These are phyloP conservation scores for Tuberolachnus salignus DNA, from an alignment of 2,888 invertebrate genomes.

Conservation along the genomic window DNA sequence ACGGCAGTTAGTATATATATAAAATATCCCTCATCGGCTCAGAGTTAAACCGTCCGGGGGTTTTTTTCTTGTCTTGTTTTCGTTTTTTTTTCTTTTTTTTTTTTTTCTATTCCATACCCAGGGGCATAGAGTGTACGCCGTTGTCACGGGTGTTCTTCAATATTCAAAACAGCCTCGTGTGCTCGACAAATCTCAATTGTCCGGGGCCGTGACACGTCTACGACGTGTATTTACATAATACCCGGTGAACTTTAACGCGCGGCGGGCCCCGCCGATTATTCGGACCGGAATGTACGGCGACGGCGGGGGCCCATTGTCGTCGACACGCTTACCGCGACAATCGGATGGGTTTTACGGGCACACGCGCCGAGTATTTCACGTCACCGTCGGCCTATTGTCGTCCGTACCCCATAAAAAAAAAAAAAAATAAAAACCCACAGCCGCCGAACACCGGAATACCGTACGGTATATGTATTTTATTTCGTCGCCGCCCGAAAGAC, in stretches of 20 bases:
- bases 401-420: not conserved
- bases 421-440: not conserved
- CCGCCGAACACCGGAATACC: too few species aligned
- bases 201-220: not conserved
- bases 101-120: too few species aligned
- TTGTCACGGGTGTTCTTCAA: not conserved
- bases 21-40: too few species aligned
- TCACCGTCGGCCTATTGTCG: not conserved
- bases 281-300: not conserved
- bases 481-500: conserved; percentile 9
- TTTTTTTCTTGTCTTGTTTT: not conserved
- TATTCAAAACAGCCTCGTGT: conserved; percentile 9
- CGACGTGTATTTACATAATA: conserved; percentile 10
- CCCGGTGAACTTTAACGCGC: not conserved
- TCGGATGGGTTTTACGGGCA: conserved; percentile 12
- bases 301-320: too few species aligned
- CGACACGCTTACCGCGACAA: not conserved
- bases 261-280: not conserved
- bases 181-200: conserved; percentile 2
- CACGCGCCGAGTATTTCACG: not conserved
- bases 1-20: too few species aligned
- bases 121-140: too few species aligned
- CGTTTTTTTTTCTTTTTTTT: not conserved
- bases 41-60: not conserved
- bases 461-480: not conserved